Base-by-base conservation (phyloP, 1,140 invertebrate species). In the Pachyrhynchus sulphureomaculatus region DNA sequence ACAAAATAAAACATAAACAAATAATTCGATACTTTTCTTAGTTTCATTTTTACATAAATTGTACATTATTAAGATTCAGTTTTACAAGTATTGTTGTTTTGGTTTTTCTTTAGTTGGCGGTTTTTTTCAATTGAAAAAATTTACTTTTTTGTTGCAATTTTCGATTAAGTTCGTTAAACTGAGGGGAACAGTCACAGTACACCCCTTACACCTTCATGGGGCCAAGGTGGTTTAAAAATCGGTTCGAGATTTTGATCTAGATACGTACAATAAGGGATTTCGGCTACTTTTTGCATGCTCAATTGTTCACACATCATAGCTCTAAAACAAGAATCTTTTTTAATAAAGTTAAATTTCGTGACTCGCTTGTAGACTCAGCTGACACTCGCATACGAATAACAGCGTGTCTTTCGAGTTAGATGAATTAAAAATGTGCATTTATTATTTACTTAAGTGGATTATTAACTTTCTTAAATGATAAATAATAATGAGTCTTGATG, bases 201-300 rank as follows among this genome's bases (percentile, higher is more conserved):
- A 70, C 57, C n/a, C 59, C 69, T 72, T 2, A 67, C 59, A 8
- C 64, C 59, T 26, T 62, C 58, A 32, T 74, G 64, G 1, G 73
- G 71, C 29, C 67, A 64, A 4, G 65, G 62, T 3, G 71, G 69
- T 13, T 71, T 63, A 51, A 74, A 67, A 18, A 75, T 64, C 2
- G 72, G 70, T 34, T 68, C 51, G 21, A 72, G 56, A 45, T 72
- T 56, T 20, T 66, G 49, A 2, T 60, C 64, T 8, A 74, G 33
- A 41, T 74, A 75, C 12, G 65, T 57, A 24, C 69, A 69, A 51
- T 72, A 76, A 8, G 73, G 72, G 21, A 76, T 67, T 58, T 74
- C 72, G 13, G 68, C 72, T 5, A 70, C 60, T 33, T 68, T 41
- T 58, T 68, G 64, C 72, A 76, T 72, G 10, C 66, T 65, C 9